Conservation (phyloP, 1,140 invertebrate species). For the Xylocopa sonorina region DNA sequence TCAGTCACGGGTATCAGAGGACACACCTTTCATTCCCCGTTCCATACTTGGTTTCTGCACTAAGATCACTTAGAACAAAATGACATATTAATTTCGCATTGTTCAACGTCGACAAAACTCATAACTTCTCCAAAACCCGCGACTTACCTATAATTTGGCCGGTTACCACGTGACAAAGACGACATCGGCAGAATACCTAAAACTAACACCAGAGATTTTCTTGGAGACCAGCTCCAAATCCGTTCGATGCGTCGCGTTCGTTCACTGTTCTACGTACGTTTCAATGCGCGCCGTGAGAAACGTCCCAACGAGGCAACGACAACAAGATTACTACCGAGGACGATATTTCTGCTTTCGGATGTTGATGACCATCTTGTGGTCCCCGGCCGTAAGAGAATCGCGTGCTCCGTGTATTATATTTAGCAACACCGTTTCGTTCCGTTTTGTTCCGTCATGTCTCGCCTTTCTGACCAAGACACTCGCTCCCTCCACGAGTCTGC, state of each 20-base stretch:
- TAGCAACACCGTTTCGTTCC: slow-evolving; percentile 62
- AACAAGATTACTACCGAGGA: slow-evolving; percentile 16
- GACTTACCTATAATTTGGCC: slow-evolving; percentile 31
- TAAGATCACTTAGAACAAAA: background rate
- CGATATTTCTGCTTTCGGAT: slow-evolving; percentile 23
- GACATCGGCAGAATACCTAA: slow-evolving; percentile 14
- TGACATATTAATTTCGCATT: too few species aligned
- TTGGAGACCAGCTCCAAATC: background rate
- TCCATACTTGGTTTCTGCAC: too few species aligned
- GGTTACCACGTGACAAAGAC: slow-evolving; percentile 22
- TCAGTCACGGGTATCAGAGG: background rate
- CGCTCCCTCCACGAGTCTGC: slow-evolving; percentile 62
- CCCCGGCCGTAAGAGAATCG: slow-evolving; percentile 51
- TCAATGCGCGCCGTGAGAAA: background rate
- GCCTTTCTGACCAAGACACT: slow-evolving; percentile 27
- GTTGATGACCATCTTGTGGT: slow-evolving; percentile 31
- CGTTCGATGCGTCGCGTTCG: background rate
- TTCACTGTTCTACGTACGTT: slow-evolving; percentile 2
- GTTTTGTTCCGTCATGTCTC: slow-evolving; percentile 33
- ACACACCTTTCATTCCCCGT: background rate
- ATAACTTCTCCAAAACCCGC: background rate
- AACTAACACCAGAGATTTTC: background rate
- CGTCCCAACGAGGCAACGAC: background rate
- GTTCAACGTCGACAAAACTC: background rate
- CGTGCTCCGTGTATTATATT: slow-evolving; percentile 73